These are phyloP conservation scores for Melanaphis sacchari DNA, from an alignment of 1,140 invertebrate genomes.

Conservation along the genomic window DNA sequence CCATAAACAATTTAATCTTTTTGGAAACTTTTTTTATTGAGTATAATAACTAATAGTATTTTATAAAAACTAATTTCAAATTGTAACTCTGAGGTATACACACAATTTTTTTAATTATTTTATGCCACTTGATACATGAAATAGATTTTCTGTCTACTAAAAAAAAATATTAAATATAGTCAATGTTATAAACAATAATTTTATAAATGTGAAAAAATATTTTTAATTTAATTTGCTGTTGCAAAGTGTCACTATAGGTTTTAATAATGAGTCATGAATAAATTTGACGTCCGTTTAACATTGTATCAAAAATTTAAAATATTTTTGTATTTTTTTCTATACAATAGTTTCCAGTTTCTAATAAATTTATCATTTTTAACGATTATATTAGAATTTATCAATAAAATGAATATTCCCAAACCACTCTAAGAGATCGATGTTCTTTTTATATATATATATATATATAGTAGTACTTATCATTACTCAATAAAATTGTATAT, in stretches of 20 bases:
- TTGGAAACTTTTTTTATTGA: too few relatives aligned
- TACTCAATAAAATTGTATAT: neutral
- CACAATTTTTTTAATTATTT: too few relatives aligned
- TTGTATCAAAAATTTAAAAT: neutral
- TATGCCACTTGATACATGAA: too few relatives aligned
- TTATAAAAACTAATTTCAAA: neutral
- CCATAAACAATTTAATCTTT: too few relatives aligned
- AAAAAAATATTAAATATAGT: too few relatives aligned
- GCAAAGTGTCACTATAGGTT: too few relatives aligned
- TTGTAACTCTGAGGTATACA: neutral
- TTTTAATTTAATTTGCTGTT: too few relatives aligned
- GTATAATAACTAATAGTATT: constrained; percentile 2
- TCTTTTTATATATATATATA: neutral
- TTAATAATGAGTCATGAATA: too few relatives aligned
- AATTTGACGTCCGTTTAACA: neutral
- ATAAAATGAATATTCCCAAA: neutral
- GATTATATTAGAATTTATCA: neutral
- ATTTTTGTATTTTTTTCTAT: neutral
- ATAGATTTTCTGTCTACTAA: too few relatives aligned
- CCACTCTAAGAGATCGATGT: neutral
- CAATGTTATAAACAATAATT: too few relatives aligned
- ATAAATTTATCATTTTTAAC: neutral
- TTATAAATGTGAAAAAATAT: too few relatives aligned
- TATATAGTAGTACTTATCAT: too few relatives aligned
- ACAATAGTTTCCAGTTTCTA: neutral